Conservation (phyloP, 2,113 vertebrate genomes). For the Balaeniceps rex region DNA sequence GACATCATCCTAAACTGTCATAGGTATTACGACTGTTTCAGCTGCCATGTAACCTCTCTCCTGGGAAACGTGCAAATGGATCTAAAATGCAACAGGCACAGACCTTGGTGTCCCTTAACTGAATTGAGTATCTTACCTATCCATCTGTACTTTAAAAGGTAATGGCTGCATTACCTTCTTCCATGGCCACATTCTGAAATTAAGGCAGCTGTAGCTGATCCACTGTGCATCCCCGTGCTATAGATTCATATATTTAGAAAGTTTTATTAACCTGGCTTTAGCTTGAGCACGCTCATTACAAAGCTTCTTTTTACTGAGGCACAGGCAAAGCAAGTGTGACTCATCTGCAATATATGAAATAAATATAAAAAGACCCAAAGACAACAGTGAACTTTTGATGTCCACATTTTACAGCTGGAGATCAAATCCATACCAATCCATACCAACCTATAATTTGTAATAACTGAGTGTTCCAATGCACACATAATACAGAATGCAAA, state of each 20-base stretch:
- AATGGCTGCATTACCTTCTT: neutral
- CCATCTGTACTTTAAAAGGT: neutral
- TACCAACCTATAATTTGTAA: neutral
- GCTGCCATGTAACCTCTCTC: neutral
- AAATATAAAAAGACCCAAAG: neutral
- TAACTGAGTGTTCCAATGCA: neutral
- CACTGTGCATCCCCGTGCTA: neutral
- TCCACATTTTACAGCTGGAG: neutral
- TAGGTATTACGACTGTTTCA: neutral
- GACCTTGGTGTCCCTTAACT: neutral
- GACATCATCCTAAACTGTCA: neutral
- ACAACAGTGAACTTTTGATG: neutral
- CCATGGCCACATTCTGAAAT: neutral
- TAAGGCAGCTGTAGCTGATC: neutral
- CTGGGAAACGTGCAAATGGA: neutral
- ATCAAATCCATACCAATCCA: neutral
- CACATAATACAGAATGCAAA: neutral
- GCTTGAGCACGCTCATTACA: neutral
- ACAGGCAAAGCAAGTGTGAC: neutral
- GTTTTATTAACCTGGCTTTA: neutral
- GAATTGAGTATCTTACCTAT: neutral
- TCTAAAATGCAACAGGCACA: neutral
- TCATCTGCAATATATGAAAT: neutral
- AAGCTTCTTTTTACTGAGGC: neutral
- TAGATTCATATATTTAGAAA: neutral